phyloP scores from a whole-genome alignment of 1,140 invertebrate species.

The Zaprionus gabonicus region DNA sequence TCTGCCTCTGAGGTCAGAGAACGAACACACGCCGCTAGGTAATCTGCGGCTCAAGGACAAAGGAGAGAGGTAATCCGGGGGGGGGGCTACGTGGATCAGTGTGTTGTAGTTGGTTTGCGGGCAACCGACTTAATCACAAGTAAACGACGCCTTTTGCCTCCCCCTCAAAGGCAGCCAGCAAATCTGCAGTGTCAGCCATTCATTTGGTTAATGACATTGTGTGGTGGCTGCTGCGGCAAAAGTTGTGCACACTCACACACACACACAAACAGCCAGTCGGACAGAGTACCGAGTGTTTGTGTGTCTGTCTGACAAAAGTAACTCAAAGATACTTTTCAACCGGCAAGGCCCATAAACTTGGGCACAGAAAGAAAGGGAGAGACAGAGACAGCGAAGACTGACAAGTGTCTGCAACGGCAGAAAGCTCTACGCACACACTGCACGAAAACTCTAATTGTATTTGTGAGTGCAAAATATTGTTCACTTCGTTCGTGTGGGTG shows the following conservation, averaged over 20 bases:
- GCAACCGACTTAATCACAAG: conserved; percentile 77
- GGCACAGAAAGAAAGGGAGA: neutral
- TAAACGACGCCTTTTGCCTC: conserved; percentile 54
- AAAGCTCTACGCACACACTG: conserved; percentile 2
- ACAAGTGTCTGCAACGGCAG: conserved; percentile 19
- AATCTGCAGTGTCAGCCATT: conserved; percentile 81
- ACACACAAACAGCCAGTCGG: conserved; percentile 24
- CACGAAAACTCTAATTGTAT: neutral
- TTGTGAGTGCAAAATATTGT: neutral
- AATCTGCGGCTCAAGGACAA: conserved; percentile 55
- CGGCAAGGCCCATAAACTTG: conserved; percentile 3
- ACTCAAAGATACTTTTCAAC: conserved; percentile 69
- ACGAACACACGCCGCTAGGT: conserved; percentile 59
- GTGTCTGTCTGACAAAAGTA: conserved; percentile 21
- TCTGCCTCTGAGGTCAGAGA: conserved; percentile 48
- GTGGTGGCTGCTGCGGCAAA: conserved; percentile 77
- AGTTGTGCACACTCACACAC: conserved; percentile 49
- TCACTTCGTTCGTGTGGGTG: neutral
- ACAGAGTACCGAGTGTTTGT: neutral
- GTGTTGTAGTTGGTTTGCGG: conserved; percentile 29
- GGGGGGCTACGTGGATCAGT: neutral
- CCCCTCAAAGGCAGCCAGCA: conserved; percentile 15
- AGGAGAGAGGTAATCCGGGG: neutral
- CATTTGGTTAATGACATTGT: conserved; percentile 82
- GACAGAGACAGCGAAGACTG: conserved; percentile 6